Percentiles rank a stretch among this genome's conserved stretches.
These are phyloP conservation scores for Virgularia gustaviana DNA, from an alignment of 92 coral and sea anemone genomes.

Conservation along the genomic window DNA sequence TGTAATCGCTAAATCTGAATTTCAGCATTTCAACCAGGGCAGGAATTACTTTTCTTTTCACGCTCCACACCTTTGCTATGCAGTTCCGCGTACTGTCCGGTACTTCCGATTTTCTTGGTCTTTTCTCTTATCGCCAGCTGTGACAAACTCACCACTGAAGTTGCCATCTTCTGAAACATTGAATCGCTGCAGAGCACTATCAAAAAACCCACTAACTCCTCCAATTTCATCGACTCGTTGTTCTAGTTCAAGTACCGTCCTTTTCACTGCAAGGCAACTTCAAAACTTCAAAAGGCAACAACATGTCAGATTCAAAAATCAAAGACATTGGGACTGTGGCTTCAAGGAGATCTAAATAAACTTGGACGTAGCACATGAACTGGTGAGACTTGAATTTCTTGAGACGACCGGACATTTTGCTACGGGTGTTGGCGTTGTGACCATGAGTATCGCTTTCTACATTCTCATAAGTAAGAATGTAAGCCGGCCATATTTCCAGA, in stretches of 20 bases:
- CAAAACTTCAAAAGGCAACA: constrained; percentile 1
- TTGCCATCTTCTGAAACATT: neutral
- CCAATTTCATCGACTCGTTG: neutral
- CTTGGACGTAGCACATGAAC: neutral
- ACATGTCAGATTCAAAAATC: neutral
- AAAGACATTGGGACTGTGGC: neutral
- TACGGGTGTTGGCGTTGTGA: too few relatives aligned
- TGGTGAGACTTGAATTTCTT: neutral
- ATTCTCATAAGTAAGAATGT: too few relatives aligned
- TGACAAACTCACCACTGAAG: neutral
- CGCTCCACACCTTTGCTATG: neutral
- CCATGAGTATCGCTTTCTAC: too few relatives aligned
- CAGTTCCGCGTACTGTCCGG: neutral
- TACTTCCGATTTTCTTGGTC: neutral
- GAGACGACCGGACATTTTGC: neutral
- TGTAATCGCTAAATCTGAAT: neutral
- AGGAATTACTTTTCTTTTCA: neutral
- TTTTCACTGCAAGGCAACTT: constrained; percentile 2
- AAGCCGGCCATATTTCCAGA: too few relatives aligned
- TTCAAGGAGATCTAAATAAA: neutral
- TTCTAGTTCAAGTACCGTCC: neutral
- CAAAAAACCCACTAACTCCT: neutral
- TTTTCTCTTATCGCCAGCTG: neutral
- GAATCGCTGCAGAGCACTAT: neutral
- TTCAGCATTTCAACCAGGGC: neutral